Evolutionary conservation across 2,888 invertebrate genomes (phyloP).

Genomic region (Lasioglossum oenotherae): DNA sequence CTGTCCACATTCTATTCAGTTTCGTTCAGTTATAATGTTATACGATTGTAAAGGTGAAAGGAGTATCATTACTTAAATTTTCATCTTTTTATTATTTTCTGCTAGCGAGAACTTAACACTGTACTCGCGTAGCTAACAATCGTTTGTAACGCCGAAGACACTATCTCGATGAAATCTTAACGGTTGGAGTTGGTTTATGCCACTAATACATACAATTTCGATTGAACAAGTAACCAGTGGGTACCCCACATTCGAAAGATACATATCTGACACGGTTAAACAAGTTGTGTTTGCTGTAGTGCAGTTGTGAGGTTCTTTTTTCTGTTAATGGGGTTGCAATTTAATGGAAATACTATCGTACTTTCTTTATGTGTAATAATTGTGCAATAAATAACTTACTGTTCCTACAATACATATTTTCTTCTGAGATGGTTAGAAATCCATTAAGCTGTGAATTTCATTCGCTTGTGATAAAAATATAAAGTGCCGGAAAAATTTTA

Average conservation of each 20-base stretch:
- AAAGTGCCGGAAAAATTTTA: no score
- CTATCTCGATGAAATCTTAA: neutral
- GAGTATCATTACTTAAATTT: neutral
- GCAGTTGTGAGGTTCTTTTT: neutral
- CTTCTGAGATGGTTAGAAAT: neutral
- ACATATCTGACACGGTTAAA: neutral
- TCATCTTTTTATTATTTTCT: neutral
- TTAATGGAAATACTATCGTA: neutral
- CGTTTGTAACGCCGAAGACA: neutral
- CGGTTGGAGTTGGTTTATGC: neutral
- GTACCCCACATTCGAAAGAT: neutral
- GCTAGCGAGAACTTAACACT: neutral
- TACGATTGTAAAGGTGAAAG: neutral
- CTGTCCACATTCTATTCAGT: neutral
- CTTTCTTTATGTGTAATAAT: neutral
- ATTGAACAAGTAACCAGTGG: neutral
- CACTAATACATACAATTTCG: neutral
- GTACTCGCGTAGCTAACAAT: neutral
- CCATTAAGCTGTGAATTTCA: neutral
- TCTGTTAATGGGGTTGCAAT: neutral
- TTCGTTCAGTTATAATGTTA: neutral
- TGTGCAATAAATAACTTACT: neutral
- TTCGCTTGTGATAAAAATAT: no score
- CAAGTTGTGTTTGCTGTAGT: neutral
- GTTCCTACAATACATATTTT: neutral